Percentiles rank a stretch among this genome's conserved stretches.
phyloP scores from a whole-genome alignment of 2,797 vertebrate species.

The Silurus lanzhouensis region DNA sequence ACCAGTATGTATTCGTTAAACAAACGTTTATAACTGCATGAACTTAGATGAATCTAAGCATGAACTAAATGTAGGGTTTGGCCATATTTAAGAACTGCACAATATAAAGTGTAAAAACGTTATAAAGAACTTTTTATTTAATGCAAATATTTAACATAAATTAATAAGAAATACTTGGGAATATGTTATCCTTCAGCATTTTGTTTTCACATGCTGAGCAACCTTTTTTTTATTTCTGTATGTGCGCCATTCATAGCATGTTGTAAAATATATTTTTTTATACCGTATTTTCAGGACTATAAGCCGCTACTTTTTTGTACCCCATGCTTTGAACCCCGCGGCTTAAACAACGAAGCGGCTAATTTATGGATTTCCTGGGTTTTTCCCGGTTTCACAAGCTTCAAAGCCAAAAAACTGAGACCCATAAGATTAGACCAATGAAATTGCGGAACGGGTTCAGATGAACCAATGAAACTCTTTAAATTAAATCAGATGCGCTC shows the following conservation, averaged over 20 bases:
- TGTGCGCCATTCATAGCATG: background rate
- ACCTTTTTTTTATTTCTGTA: background rate
- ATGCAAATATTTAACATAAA: slow-evolving; percentile 7
- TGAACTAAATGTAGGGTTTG: background rate
- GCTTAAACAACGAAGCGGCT: too few relatives aligned
- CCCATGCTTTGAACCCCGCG: too few relatives aligned
- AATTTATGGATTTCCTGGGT: too few relatives aligned
- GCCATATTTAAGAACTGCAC: background rate
- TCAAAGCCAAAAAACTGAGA: too few relatives aligned
- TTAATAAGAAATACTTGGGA: background rate
- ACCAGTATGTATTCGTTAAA: background rate
- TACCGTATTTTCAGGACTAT: background rate
- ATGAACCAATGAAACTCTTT: too few relatives aligned
- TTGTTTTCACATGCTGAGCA: background rate
- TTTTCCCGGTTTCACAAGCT: too few relatives aligned
- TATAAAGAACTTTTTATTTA: background rate
- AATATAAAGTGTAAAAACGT: background rate
- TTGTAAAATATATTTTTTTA: background rate
- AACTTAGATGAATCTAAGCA: background rate
- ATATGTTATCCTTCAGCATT: background rate
- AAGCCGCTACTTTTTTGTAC: too few relatives aligned
- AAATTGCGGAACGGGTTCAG: too few relatives aligned
- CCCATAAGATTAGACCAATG: too few relatives aligned
- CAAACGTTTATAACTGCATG: background rate
- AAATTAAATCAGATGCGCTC: too few relatives aligned